Percentiles rank a stretch among this genome's conserved stretches.
Evolutionary conservation across 2,888 invertebrate species (phyloP).

Genomic region (Lithophane semibrunnea): DNA sequence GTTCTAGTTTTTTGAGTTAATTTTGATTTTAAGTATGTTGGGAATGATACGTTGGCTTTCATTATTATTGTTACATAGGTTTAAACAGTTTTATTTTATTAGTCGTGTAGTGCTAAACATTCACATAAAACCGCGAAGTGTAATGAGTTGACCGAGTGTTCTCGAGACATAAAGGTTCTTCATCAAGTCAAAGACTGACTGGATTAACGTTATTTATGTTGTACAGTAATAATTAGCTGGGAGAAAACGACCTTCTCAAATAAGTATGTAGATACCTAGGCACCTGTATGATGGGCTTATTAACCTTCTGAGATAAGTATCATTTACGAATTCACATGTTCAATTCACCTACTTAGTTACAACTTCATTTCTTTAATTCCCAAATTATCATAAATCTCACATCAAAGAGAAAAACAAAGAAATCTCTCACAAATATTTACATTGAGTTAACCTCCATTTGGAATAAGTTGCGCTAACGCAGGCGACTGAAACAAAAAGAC

Average conservation of each 20-base stretch:
- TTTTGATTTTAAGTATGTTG: too few relatives aligned
- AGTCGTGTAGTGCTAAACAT: not conserved
- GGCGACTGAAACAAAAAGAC: conserved; percentile 48
- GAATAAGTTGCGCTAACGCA: conserved; percentile 36
- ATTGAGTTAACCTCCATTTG: conserved; percentile 59
- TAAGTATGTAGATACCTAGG: not conserved
- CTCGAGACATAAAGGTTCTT: conserved; percentile 18
- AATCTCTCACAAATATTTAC: conserved; percentile 59
- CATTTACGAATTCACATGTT: conserved; percentile 30
- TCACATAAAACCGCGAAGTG: conserved; percentile 6
- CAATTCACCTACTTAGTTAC: conserved; percentile 22
- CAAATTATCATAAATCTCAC: conserved; percentile 53
- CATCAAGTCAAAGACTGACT: conserved; percentile 30
- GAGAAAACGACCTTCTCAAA: conserved; percentile 47
- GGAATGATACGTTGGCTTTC: too few relatives aligned
- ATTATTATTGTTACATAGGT: not conserved
- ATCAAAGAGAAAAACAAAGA: conserved; percentile 42
- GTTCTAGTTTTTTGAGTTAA: too few relatives aligned
- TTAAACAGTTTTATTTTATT: not conserved
- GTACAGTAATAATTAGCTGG: conserved; percentile 24
- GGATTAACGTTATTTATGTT: conserved; percentile 25
- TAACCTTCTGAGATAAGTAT: conserved; percentile 18
- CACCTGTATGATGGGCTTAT: not conserved
- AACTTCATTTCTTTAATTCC: conserved; percentile 16
- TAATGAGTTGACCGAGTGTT: conserved; percentile 14